These are phyloP conservation scores for Dermolepida albohirtum DNA, from an alignment of 2,888 invertebrate species.

Conservation along the genomic window DNA sequence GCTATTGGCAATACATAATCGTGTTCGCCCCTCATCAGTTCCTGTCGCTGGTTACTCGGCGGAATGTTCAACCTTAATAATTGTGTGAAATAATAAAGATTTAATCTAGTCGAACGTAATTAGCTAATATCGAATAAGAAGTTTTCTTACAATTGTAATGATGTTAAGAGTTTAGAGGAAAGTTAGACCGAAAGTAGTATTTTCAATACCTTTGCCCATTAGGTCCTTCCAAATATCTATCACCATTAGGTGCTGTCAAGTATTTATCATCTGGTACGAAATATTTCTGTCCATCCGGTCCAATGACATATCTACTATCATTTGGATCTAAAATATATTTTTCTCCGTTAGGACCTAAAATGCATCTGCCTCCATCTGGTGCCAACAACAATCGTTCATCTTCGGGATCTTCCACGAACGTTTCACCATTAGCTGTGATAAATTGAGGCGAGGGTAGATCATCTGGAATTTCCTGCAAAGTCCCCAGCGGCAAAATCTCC, in stretches of 20 bases:
- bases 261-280: conserved; percentile 39
- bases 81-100: too few species aligned
- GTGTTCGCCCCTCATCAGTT: too few species aligned
- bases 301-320: conserved; percentile 36
- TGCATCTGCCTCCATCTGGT: conserved; percentile 28
- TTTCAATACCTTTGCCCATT: conserved; percentile 22
- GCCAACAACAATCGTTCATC: conserved; percentile 26
- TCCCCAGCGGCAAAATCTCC: conserved; percentile 32
- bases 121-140: too few species aligned
- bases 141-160: too few species aligned
- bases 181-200: too few species aligned
- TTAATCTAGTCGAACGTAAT: too few species aligned
- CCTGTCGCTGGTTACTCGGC: too few species aligned
- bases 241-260: conserved; percentile 24
- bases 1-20: too few species aligned
- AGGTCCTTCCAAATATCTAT: conserved; percentile 35
- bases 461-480: background rate
- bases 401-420: conserved; percentile 31
- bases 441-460: conserved; percentile 5
- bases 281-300: conserved; percentile 26
- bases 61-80: too few species aligned
- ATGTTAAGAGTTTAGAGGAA: too few species aligned
- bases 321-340: conserved; percentile 34
- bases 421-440: conserved; percentile 15
- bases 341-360: conserved; percentile 37